Percentiles rank a stretch among this genome's conserved stretches.
Conservation (phyloP, 2,113 vertebrate species). For the Periophthalmodon schlosseri region DNA sequence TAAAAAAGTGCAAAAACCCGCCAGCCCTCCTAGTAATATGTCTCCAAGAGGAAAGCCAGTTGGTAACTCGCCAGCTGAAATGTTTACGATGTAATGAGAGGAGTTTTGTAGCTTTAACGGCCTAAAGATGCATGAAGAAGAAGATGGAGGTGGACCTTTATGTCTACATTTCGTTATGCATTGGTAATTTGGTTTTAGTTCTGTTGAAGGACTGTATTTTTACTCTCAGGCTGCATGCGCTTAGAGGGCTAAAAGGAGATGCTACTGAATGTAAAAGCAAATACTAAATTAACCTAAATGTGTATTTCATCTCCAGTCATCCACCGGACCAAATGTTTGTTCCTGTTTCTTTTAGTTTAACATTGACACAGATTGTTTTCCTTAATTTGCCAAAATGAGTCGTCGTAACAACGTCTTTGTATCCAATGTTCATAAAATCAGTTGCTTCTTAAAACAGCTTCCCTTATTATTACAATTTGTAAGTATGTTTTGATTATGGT, state of each 20-base stretch:
- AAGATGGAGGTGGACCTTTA: conserved; percentile 28
- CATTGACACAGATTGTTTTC: conserved; percentile 35
- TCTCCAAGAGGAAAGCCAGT: conserved; percentile 18
- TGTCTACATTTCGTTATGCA: conserved; percentile 45
- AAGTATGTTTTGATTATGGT: neutral
- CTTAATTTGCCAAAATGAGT: conserved; percentile 52
- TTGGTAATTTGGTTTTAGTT: conserved; percentile 40
- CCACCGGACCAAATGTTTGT: conserved; percentile 73
- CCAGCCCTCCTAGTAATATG: conserved; percentile 24
- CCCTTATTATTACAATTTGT: neutral
- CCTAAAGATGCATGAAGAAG: conserved; percentile 64
- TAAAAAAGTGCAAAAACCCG: conserved; percentile 39
- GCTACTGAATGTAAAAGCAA: conserved; percentile 80
- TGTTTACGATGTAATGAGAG: conserved; percentile 10
- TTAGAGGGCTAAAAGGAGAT: conserved; percentile 75
- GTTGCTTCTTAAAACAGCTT: conserved; percentile 59
- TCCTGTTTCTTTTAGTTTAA: conserved; percentile 32
- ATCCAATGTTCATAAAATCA: conserved; percentile 73
- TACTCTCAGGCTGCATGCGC: conserved; percentile 79
- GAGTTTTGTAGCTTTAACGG: conserved; percentile 54
- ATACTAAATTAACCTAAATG: conserved; percentile 56
- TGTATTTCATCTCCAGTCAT: conserved; percentile 55
- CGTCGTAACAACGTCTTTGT: conserved; percentile 68
- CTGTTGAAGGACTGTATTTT: conserved; percentile 36
- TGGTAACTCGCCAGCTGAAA: conserved; percentile 10